Conservation (phyloP, 2,113 vertebrate genomes). For the Phaethornis superciliosus region DNA sequence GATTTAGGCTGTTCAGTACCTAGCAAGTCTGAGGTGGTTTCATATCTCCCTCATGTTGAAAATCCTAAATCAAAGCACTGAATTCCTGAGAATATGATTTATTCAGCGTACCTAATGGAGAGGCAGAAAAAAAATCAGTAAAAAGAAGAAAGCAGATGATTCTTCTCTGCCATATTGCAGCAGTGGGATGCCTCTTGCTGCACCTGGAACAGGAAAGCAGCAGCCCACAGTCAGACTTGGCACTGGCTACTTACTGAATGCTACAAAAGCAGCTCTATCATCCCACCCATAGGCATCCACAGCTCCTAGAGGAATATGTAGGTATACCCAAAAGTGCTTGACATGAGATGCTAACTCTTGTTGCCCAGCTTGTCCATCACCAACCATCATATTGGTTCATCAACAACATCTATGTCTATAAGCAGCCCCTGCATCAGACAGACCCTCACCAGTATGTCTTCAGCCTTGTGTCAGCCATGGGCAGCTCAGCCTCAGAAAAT, state of each 20-base stretch:
- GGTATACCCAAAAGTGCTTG: not conserved
- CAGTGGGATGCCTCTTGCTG: not conserved
- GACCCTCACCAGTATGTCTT: not conserved
- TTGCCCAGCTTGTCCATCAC: not conserved
- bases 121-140: not conserved
- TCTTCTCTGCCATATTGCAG: not conserved
- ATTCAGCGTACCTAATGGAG: not conserved
- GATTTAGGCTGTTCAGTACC: not conserved
- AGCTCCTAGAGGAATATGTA: not conserved
- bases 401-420: not conserved
- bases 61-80: slow-evolving; percentile 25
- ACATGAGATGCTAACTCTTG: not conserved
- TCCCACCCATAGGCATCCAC: not conserved
- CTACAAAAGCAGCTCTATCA: not conserved
- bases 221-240: not conserved
- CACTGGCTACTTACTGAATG: not conserved
- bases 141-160: not conserved
- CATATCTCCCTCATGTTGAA: not conserved
- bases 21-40: not conserved
- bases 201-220: not conserved
- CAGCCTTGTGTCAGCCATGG: not conserved
- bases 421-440: not conserved
- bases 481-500: not conserved
- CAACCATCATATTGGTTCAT: not conserved
- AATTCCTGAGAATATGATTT: slow-evolving; percentile 28